Conservation (phyloP, 2,888 invertebrate genomes). For the Drosophila parthenogenetica region DNA sequence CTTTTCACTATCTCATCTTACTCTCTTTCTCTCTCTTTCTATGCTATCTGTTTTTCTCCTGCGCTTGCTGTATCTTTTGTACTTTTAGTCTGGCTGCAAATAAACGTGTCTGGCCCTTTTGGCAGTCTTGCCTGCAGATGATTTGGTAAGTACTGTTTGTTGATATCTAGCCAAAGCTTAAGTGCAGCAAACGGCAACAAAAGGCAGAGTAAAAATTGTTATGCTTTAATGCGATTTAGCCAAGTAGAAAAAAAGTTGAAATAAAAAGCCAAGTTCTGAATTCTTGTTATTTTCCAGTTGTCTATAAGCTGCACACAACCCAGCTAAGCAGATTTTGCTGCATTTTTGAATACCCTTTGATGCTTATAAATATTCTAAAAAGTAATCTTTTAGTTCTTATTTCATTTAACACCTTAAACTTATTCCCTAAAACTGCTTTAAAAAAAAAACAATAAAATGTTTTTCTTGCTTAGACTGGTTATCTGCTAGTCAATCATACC, state of each 20-base stretch:
- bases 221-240: slow-evolving; percentile 70
- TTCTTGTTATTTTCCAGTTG: slow-evolving; percentile 52
- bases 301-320: slow-evolving; percentile 32
- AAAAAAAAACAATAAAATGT: too few species aligned
- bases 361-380: too few species aligned
- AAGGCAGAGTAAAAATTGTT: slow-evolving; percentile 52
- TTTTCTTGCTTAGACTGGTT: background rate
- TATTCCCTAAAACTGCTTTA: too few species aligned
- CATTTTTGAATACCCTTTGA: slow-evolving; percentile 5
- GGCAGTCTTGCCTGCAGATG: slow-evolving; percentile 51
- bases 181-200: slow-evolving; percentile 63
- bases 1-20: background rate
- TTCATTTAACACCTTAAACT: too few species aligned
- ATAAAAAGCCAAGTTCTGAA: slow-evolving; percentile 10
- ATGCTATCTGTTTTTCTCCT: background rate
- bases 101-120: slow-evolving; percentile 51
- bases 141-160: slow-evolving; percentile 71
- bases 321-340: slow-evolving; percentile 22
- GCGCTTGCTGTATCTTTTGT: background rate
- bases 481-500: background rate
- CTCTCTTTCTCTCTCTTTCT: slow-evolving; percentile 3
- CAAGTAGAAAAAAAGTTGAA: slow-evolving; percentile 16
- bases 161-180: slow-evolving; percentile 73
- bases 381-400: too few species aligned
- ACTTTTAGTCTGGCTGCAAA: slow-evolving; percentile 5